These are phyloP conservation scores for Phortica magna DNA, from an alignment of 2,888 invertebrate species.

Conservation along the genomic window DNA sequence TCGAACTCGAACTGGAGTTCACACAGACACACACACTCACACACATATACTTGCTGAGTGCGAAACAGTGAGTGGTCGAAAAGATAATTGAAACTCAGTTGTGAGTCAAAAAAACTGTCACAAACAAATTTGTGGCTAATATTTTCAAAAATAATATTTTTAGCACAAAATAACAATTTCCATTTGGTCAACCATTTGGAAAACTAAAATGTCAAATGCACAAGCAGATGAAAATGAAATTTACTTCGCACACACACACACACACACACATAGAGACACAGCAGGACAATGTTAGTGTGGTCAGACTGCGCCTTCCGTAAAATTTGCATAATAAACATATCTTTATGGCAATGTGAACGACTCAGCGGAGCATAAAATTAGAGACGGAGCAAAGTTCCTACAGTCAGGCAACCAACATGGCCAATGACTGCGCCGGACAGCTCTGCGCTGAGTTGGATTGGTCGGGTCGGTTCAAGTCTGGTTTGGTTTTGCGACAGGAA, in stretches of 20 bases:
- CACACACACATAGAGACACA: background rate
- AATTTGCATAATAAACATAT: constrained; percentile 29
- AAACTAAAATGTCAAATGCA: constrained; percentile 31
- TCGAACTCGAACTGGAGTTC: background rate
- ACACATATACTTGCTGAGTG: background rate
- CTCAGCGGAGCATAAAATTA: constrained; percentile 22
- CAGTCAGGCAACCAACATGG: no score
- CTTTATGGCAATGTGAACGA: constrained; percentile 14
- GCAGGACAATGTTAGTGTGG: constrained; percentile 15
- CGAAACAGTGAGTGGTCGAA: background rate
- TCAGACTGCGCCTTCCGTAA: background rate
- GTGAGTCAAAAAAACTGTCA: background rate
- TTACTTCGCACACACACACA: background rate
- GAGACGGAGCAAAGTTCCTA: background rate
- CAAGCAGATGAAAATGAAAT: constrained; percentile 9
- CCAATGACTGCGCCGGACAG: no score
- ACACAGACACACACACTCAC: no score
- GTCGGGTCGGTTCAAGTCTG: no score
- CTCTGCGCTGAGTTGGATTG: no score
- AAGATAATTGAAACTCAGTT: constrained; percentile 25
- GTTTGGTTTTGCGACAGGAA: no score
- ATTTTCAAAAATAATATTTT: background rate
- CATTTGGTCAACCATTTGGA: constrained; percentile 26
- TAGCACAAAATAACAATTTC: background rate
- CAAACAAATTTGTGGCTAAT: constrained; percentile 10